These are phyloP conservation scores for Drosophila hamatofila DNA, from an alignment of 2,888 invertebrate genomes.

Conservation along the genomic window DNA sequence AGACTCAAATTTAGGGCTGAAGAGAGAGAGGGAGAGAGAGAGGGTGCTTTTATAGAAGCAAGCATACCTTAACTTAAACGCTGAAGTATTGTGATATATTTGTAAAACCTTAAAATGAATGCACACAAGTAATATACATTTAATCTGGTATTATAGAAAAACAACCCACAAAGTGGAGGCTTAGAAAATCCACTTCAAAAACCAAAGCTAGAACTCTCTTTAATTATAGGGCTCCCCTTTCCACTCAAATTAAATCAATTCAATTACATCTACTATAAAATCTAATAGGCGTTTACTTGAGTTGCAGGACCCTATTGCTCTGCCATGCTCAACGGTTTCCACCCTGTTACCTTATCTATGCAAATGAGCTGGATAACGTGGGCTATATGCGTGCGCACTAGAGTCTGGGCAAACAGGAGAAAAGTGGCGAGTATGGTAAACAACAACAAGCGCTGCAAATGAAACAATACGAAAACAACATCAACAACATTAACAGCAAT, in stretches of 20 bases:
- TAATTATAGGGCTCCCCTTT: not conserved
- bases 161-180: not conserved
- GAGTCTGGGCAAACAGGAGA: conserved; percentile 57
- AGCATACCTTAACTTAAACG: not conserved
- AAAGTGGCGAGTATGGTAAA: conserved; percentile 48
- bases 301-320: conserved; percentile 6
- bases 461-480: conserved; percentile 74
- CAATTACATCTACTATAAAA: not conserved
- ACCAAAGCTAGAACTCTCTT: not conserved
- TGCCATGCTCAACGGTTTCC: not conserved
- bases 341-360: conserved; percentile 51
- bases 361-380: conserved; percentile 41
- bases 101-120: no score
- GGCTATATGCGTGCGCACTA: conserved; percentile 30
- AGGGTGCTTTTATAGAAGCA: no score
- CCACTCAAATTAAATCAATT: not conserved
- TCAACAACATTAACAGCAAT: conserved; percentile 66
- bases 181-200: not conserved
- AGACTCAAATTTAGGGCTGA: not conserved
- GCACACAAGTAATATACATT: not conserved
- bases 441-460: conserved; percentile 69
- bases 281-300: not conserved
- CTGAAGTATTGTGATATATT: no score
- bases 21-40: not conserved
- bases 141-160: not conserved